Conservation (phyloP, 1,140 invertebrate species). For the Drosophila tropicalis region DNA sequence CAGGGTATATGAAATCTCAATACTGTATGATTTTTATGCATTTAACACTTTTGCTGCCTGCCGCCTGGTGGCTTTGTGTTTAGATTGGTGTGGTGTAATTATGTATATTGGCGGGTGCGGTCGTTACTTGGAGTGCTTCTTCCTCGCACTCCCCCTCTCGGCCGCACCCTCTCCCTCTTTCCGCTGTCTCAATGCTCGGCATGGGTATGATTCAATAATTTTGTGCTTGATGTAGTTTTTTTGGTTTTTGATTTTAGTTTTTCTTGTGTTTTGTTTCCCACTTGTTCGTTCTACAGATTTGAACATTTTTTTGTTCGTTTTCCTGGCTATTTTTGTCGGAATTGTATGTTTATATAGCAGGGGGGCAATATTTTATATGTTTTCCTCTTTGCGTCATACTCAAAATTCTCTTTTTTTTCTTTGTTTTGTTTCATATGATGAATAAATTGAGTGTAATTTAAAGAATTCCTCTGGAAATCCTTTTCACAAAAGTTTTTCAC, state of each 20-base stretch:
- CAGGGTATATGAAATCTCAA: constrained; percentile 2
- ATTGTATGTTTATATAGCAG: constrained; percentile 26
- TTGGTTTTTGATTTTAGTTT: constrained; percentile 31
- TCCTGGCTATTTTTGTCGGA: constrained; percentile 39
- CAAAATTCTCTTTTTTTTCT: not conserved
- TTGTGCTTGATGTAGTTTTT: constrained; percentile 60
- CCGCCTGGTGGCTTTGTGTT: constrained; percentile 13
- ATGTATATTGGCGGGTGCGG: constrained; percentile 43
- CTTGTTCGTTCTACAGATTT: constrained; percentile 4
- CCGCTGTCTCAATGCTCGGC: constrained; percentile 19
- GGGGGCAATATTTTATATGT: constrained; percentile 48
- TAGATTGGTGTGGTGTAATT: constrained; percentile 24
- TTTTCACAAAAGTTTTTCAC: too few species aligned
- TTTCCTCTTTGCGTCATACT: constrained; percentile 17
- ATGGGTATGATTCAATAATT: constrained; percentile 64
- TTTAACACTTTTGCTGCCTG: constrained; percentile 33
- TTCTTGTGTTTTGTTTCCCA: not conserved
- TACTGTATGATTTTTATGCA: constrained; percentile 24
- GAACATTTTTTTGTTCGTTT: not conserved
- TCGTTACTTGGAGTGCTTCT: constrained; percentile 27
- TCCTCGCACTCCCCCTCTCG: not conserved
- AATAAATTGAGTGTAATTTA: not conserved
- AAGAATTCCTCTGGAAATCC: too few species aligned
- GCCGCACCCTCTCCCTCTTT: not conserved
- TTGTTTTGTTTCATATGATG: too few species aligned